Conservation (phyloP, 2,888 invertebrate species). For the Odontomyia ornata region DNA sequence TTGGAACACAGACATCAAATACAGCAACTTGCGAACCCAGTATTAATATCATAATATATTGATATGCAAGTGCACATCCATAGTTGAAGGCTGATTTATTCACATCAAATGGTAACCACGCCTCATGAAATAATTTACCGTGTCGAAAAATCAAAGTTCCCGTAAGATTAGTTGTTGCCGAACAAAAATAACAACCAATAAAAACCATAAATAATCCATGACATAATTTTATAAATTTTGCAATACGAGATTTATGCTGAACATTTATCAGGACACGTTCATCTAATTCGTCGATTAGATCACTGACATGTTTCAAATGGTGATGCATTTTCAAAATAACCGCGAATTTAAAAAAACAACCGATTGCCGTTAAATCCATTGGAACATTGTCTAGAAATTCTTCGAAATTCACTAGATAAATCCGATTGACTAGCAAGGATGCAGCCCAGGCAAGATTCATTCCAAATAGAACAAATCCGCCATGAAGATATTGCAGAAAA, state of each 20-base stretch:
- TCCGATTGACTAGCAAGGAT: not conserved
- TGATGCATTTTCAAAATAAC: not conserved
- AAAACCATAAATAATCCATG: not conserved
- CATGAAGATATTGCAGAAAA: conserved; percentile 11
- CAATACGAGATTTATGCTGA: not conserved
- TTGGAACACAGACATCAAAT: conserved; percentile 51
- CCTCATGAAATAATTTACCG: conserved; percentile 49
- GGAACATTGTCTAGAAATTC: conserved; percentile 25
- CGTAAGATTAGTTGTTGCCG: not conserved
- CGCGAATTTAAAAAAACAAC: not conserved
- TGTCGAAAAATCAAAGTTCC: not conserved
- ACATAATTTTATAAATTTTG: not conserved
- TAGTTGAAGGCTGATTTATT: conserved; percentile 46
- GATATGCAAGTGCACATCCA: conserved; percentile 47
- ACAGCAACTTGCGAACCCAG: conserved; percentile 49
- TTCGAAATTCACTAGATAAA: conserved; percentile 3
- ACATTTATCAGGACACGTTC: not conserved
- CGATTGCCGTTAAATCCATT: conserved; percentile 2
- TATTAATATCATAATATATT: conserved; percentile 41
- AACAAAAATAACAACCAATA: not conserved
- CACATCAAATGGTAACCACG: conserved; percentile 52
- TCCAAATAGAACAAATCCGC: not conserved
- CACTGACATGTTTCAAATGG: not conserved
- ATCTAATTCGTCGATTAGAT: not conserved
- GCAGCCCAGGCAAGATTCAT: not conserved